Evolutionary conservation across 2,888 invertebrate species (phyloP), one percentile per base, ranked within the genome.

Genomic region (Xanthorhoe designata): DNA sequence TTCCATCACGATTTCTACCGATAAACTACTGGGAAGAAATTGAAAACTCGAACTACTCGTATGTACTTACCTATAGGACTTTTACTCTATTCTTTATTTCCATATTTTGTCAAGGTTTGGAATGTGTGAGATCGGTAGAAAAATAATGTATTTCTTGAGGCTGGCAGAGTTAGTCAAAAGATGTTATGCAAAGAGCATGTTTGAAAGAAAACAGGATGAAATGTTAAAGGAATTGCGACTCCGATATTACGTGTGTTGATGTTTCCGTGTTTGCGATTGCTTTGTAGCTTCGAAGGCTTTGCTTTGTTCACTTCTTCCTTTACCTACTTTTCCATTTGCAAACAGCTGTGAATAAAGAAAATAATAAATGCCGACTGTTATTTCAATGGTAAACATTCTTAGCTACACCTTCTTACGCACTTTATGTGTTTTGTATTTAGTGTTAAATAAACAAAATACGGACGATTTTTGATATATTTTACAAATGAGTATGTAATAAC

Each of bases 181-280:
- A 8, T 38, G 9, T 38, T n/a, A n/a, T n/a, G n/a, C n/a, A n/a
- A n/a, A n/a, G n/a, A 38, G 38, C 53, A 49, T 13, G 53, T 29
- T 32, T 15, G 47, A 15, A 15, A 42, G 62, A 42, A 55, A 61
- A 55, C 50, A 45, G 61, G 52, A 62, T 66, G 61, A 18, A 67
- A 62, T 55, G 35, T 55, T 54, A 51, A 63, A 58, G 53, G 54
- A 66, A 64, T 62, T 38, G 15, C 29, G 55, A 15, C 38, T 63
- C 17, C 57, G 24, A 51, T 56, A 56, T 29, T 42, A 51, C 24
- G 32, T 49, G 47, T 63, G 56, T 63, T 50, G 59, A 59, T 59
- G 62, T 52, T 56, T 53, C 32, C 29, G 17, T 42, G 56, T 55
- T 56, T 47, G 42, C 49, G 50, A 62, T 62, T 62, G 55, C 61